Conservation (phyloP, 2,113 vertebrate genomes). For the Excalfactoria chinensis region DNA sequence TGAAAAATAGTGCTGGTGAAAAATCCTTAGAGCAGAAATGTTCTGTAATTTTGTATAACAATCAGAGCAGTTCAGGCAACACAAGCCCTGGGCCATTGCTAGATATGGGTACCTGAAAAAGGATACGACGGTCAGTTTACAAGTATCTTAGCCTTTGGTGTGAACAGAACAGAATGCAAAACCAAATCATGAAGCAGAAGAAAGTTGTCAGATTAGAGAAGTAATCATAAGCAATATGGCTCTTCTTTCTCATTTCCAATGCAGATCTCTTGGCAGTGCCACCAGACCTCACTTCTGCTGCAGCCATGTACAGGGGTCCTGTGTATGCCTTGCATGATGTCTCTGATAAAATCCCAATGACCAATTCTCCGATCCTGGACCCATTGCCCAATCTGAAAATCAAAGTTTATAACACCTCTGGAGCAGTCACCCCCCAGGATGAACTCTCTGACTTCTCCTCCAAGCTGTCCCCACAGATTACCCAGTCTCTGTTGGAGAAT, state of each 20-base stretch:
- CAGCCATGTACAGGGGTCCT: constrained; percentile 95
- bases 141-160: background rate
- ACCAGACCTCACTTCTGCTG: constrained; percentile 94
- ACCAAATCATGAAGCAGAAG: background rate
- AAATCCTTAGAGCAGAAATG: background rate
- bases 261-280: constrained; percentile 92
- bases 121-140: background rate
- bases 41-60: background rate
- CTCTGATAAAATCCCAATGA: constrained; percentile 98
- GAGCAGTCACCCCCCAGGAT: constrained; percentile 90
- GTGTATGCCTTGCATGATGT: constrained; percentile 93
- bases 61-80: background rate
- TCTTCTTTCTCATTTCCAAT: constrained; percentile 37
- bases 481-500: constrained; percentile 88
- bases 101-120: background rate
- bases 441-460: constrained; percentile 89
- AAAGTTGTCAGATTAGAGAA: background rate
- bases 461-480: constrained; percentile 93
- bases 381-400: constrained; percentile 94
- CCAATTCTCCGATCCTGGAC: constrained; percentile 94
- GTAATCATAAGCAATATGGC: background rate
- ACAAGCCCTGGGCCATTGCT: background rate
- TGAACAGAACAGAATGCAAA: background rate
- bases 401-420: constrained; percentile 93
- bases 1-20: background rate